These are phyloP conservation scores for Manacus vitellinus DNA, from an alignment of 2,113 vertebrate species.

Conservation along the genomic window DNA sequence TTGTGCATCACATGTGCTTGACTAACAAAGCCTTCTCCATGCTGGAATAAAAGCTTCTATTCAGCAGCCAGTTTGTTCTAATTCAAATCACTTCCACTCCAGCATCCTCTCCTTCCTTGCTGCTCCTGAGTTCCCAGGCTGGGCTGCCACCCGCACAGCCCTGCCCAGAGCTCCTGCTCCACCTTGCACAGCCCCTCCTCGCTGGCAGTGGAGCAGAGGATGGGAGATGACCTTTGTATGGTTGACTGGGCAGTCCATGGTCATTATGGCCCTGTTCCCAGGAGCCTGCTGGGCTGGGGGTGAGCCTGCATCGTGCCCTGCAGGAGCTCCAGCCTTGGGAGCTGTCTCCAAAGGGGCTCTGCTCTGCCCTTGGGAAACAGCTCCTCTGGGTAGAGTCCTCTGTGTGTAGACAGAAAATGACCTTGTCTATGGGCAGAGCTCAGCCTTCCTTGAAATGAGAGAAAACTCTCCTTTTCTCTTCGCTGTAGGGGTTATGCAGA, in stretches of 20 bases:
- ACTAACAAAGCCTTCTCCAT: constrained; percentile 81
- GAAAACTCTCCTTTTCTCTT: neutral
- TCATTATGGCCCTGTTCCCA: neutral
- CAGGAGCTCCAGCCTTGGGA: neutral
- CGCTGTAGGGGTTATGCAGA: fast-evolving
- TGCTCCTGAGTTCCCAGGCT: constrained; percentile 74
- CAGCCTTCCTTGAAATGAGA: neutral
- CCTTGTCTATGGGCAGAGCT: neutral
- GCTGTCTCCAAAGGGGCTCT: neutral
- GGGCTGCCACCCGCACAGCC: neutral
- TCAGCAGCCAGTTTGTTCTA: constrained; percentile 79
- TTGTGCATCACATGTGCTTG: constrained; percentile 82
- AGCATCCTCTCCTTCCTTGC: constrained; percentile 68
- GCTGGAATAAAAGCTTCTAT: constrained; percentile 83
- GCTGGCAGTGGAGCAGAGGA: neutral
- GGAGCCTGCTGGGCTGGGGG: neutral
- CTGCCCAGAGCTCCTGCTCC: constrained; percentile 14
- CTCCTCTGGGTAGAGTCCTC: neutral
- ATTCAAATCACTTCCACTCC: constrained; percentile 80
- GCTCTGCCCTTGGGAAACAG: neutral
- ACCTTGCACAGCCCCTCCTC: constrained; percentile 30
- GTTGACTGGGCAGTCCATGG: neutral
- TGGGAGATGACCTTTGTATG: neutral
- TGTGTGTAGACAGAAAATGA: neutral
- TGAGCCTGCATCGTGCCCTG: neutral